phyloP scores from a whole-genome alignment of 2,888 invertebrate species.

The Stenodema calcarata region DNA sequence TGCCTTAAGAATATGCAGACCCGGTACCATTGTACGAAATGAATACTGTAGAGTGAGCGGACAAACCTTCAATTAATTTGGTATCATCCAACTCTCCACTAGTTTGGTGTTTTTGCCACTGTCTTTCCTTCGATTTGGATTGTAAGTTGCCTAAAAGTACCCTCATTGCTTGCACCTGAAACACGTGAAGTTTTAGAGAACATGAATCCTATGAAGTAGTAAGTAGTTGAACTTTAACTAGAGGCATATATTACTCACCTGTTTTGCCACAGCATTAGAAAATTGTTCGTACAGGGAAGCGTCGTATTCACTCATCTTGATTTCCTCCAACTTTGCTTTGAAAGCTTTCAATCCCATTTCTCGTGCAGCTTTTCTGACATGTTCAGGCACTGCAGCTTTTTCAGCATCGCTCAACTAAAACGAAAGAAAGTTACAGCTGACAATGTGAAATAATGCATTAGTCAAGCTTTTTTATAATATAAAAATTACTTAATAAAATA shows the following conservation, averaged over 20 bases:
- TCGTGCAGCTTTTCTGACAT: slow-evolving; percentile 85
- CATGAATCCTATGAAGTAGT: neutral
- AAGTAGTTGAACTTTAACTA: neutral
- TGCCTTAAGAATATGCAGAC: no score
- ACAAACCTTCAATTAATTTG: slow-evolving; percentile 83
- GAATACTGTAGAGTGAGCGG: no score
- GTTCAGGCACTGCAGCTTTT: slow-evolving; percentile 88
- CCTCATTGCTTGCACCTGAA: slow-evolving; percentile 78
- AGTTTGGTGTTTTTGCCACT: slow-evolving; percentile 93
- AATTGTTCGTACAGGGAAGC: slow-evolving; percentile 85
- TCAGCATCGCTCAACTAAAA: slow-evolving; percentile 80
- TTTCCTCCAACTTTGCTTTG: slow-evolving; percentile 84
- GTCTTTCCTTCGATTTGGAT: slow-evolving; percentile 91
- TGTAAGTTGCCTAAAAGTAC: slow-evolving; percentile 85
- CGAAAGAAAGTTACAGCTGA: neutral
- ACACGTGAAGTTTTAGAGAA: neutral
- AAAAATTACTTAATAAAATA: no score
- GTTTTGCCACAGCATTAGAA: slow-evolving; percentile 76
- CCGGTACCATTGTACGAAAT: no score
- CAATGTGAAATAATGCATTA: no score
- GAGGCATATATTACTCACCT: slow-evolving; percentile 64
- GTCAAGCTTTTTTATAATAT: no score
- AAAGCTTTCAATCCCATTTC: slow-evolving; percentile 93
- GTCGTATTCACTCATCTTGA: slow-evolving; percentile 94
- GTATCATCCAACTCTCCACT: slow-evolving; percentile 94